These are phyloP conservation scores for Gastracanthus pulcherrimus DNA, from an alignment of 2,888 invertebrate genomes.

Conservation along the genomic window DNA sequence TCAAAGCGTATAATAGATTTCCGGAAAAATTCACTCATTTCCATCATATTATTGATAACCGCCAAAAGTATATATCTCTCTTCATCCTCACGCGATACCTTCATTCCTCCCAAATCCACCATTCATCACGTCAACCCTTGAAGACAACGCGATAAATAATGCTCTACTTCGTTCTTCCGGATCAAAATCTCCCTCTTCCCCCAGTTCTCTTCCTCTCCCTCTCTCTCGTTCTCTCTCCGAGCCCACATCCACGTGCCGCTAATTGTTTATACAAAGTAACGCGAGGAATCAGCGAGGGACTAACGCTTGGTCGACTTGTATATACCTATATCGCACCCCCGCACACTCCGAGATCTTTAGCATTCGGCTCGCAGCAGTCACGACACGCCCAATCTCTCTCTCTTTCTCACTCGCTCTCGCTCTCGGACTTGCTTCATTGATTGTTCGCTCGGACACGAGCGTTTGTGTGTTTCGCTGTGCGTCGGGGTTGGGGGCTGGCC, in stretches of 20 bases:
- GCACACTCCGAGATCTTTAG: neutral
- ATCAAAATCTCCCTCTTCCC: neutral
- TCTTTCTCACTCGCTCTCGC: neutral
- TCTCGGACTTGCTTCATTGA: neutral
- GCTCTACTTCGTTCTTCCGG: neutral
- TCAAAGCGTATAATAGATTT: neutral
- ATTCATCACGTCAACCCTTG: neutral
- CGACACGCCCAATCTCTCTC: neutral
- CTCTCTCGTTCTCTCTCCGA: too few relatives aligned
- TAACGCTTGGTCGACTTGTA: too few relatives aligned
- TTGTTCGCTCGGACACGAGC: neutral
- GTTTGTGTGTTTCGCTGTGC: neutral
- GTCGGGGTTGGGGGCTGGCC: too few relatives aligned
- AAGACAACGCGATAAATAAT: slow-evolving; percentile 11
- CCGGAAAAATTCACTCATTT: neutral
- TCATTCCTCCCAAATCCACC: neutral
- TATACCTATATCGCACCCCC: too few relatives aligned
- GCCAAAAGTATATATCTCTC: neutral
- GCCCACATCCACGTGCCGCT: too few relatives aligned
- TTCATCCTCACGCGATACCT: slow-evolving; percentile 11
- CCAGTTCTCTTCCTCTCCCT: too few relatives aligned
- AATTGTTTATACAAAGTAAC: neutral
- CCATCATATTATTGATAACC: neutral
- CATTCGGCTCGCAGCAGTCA: neutral
- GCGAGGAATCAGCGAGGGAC: too few relatives aligned